Evolutionary conservation across 2,113 vertebrate genomes (phyloP).

Genomic region (Oreochromis tanganicae): DNA sequence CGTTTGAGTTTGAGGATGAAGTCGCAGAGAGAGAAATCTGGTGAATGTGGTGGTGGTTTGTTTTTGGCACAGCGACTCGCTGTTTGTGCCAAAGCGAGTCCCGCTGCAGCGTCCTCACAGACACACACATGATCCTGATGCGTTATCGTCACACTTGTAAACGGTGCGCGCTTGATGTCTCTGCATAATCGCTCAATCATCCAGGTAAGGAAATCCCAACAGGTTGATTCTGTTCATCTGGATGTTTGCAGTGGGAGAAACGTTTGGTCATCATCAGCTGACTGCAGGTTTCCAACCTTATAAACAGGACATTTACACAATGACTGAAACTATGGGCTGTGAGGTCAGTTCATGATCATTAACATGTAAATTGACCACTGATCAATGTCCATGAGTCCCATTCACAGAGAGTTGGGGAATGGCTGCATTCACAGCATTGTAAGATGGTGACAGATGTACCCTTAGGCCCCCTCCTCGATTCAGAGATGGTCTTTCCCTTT

Average conservation of each 20-base stretch:
- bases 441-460: not conserved
- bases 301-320: not conserved
- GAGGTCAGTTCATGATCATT: not conserved
- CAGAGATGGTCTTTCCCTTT: not conserved
- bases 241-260: not conserved
- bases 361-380: fast-evolving
- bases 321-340: not conserved
- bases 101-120: not conserved
- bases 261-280: not conserved
- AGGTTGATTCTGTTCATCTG: not conserved
- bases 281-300: not conserved
- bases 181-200: not conserved
- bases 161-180: not conserved
- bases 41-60: not conserved
- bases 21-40: fast-evolving
- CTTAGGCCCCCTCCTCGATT: not conserved
- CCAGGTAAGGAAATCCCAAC: not conserved
- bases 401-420: not conserved
- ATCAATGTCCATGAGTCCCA: fast-evolving
- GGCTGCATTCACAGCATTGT: not conserved
- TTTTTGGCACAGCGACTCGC: not conserved
- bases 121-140: fast-evolving
- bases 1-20: not conserved
- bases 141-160: not conserved
- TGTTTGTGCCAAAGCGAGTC: not conserved